Conservation (phyloP, 2,797 vertebrate species). For the Phoeniculus purpureus region DNA sequence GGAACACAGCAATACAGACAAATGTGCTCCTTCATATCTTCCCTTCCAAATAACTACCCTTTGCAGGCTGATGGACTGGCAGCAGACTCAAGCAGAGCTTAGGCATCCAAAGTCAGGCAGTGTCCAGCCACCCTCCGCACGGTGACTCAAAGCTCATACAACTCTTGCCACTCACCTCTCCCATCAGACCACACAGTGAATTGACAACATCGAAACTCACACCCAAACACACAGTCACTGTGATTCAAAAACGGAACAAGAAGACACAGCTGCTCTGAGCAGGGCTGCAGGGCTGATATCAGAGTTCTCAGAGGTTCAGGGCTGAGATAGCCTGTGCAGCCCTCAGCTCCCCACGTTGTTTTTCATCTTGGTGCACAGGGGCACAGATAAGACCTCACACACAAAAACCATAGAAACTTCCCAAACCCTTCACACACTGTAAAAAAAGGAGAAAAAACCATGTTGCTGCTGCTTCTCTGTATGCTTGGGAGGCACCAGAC, state of each 20-base stretch:
- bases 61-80: neutral
- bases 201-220: neutral
- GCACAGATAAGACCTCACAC: neutral
- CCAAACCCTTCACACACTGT: neutral
- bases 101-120: neutral
- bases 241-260: neutral
- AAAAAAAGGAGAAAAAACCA: slow-evolving; percentile 3
- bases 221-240: neutral
- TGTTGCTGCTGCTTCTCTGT: neutral
- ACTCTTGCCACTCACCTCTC: neutral
- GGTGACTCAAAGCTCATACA: neutral
- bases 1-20: neutral
- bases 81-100: neutral
- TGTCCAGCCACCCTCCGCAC: neutral
- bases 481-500: slow-evolving; percentile 26
- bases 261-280: neutral
- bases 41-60: neutral
- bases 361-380: neutral
- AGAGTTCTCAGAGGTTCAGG: neutral
- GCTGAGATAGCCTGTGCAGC: neutral
- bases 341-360: neutral
- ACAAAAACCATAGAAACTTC: neutral
- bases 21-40: rapidly evolving
- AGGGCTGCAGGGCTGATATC: neutral
- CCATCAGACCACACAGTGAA: neutral